These are phyloP conservation scores for Turritopsis rubra DNA, from an alignment of 30 jellyfish, hydroid and myxozoan genomes.

Conservation along the genomic window DNA sequence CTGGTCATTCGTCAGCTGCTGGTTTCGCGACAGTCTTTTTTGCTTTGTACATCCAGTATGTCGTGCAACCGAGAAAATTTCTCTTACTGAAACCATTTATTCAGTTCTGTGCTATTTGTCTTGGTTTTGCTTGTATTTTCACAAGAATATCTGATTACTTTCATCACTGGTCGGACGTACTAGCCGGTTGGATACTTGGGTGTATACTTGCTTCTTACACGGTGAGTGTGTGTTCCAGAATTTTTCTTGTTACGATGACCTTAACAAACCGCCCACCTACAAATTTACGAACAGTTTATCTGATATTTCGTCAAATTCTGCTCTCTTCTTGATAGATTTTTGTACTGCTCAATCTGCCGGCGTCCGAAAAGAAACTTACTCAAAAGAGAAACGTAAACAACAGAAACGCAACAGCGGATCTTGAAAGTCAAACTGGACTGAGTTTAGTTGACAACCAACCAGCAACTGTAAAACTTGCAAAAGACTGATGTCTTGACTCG, in stretches of 20 bases:
- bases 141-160: slow-evolving; percentile 59
- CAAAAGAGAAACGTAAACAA: not conserved
- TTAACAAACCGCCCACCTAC: too few relatives aligned
- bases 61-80: slow-evolving; percentile 8
- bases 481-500: not conserved
- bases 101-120: slow-evolving; percentile 23
- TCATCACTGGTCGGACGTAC: slow-evolving; percentile 75
- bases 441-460: not conserved
- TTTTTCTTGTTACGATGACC: too few relatives aligned
- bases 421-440: not conserved
- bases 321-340: not conserved
- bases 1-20: slow-evolving; percentile 60
- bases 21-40: slow-evolving; percentile 36
- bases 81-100: slow-evolving; percentile 28
- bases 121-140: slow-evolving; percentile 30
- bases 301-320: not conserved
- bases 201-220: slow-evolving; percentile 35
- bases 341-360: not conserved
- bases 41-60: slow-evolving; percentile 46
- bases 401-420: not conserved
- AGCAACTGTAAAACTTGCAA: not conserved
- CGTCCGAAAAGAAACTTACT: not conserved
- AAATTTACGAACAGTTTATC: too few relatives aligned
- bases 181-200: slow-evolving; percentile 56
- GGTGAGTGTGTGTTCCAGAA: slow-evolving; percentile 22